Evolutionary conservation across 2,113 vertebrate species (phyloP), one percentile per base, ranked within the genome.

Genomic region (Terrapene triunguis): DNA sequence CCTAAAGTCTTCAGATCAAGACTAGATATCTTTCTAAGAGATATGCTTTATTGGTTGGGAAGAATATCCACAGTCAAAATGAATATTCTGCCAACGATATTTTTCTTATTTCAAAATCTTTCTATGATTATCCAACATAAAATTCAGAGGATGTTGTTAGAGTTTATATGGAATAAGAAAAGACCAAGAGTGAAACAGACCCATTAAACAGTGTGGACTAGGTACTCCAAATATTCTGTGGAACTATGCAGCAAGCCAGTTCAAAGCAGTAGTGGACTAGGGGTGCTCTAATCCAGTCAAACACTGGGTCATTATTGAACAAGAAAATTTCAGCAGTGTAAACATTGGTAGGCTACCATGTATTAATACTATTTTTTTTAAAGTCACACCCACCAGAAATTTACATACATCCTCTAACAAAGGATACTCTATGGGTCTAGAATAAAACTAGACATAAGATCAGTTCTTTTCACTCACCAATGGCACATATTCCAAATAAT

Each of bases 21-120:
- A 54, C 53, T 54, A 54, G 87, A 69, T 94, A 90, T 90, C 21
- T 97, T 87, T 79, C 24, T 48, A 16, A 44, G 81, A 90, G 47
- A 83, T 89, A 50, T 0, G 0, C 9, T 22, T 69, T 53, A 53
- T 53, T 62, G 59, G 59, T 62, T 62, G 29, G 62, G 32, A 35
- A 65, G 59, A 17, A 19, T n/a, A 32, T 29, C 29, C 59, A 62
- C 32, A 32, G 59, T 14, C 29, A 62, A 62, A 32, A 32, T 62
- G 13, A 62, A 32, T 32, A 62, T 62, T 32, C 59, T 62, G 27
- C 59, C 3, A 62, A 57, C 1, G 27, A 3, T 29, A 62, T 32
- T 13, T 16, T 62, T 32, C 27, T 65, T 72, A 72, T 72, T n/a
- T 35, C 35, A 69, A 69, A 72, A 38, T 38, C 65, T 72, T 21